Base-by-base conservation (phyloP, 2,888 invertebrate genomes). In the Cephus pulcher region DNA sequence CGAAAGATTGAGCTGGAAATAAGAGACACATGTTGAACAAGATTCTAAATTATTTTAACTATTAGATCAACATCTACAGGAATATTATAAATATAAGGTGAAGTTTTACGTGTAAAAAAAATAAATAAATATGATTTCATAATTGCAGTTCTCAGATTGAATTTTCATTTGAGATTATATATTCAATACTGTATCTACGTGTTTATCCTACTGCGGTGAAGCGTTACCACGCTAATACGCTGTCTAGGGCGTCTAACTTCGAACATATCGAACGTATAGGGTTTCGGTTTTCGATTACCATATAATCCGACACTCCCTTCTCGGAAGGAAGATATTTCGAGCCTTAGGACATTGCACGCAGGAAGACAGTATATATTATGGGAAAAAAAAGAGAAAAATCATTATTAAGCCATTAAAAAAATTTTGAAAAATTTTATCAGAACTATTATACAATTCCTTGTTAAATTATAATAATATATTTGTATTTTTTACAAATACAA, bases 241-340 rank as follows among this genome's bases (percentile, higher is more conserved):
- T 34, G 34, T 30, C 34, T 34, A 34, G 35, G 74, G 30, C 34
- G 35, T 35, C n/a, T 74, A 74, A 73, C 11, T n/a, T 73, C 75
- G 78, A 34, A 73, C 30, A 15, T 69, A 77, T 77, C 76, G 80
- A 80, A 80, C 82, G 83, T 87, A 82, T 89, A 89, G 79, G 89
- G 89, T 89, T 89, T 89, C 89, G 84, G 80, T 88, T 84, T 88
- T 87, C 87, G 84, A 86, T 89, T 89, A 89, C 88, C 82, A 81
- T 56, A 56, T 84, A 86, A 83, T 83, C 80, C 81, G 77, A 78
- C 75, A 78, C 78, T 75, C 37, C 35, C 69, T 68, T 69, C 34
- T 12, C 35, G n/a, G 30, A 35, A 74, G 35, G 69, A 56, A 15
- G 56, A 56, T 56, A 56, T 56, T 56, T 56, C 56, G 23, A 56